A percentile compares a stretch with the other conserved stretches of the same genome.
phyloP scores from a whole-genome alignment of 2,797 vertebrate genomes.

The Nyctibius grandis region DNA sequence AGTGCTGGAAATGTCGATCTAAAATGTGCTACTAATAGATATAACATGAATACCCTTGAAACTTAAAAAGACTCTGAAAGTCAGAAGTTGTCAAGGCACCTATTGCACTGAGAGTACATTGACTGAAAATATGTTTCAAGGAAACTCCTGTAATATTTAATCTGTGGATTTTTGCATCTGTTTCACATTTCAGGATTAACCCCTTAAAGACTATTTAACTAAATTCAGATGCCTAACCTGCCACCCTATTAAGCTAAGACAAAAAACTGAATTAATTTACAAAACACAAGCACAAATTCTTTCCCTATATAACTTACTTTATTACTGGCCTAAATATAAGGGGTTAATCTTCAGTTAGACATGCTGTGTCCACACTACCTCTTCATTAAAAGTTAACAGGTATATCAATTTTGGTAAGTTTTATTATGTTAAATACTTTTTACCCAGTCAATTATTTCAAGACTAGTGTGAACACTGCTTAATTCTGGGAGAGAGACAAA shows the following conservation, averaged over 20 bases:
- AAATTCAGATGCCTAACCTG: slow-evolving; percentile 61
- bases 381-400: slow-evolving; percentile 71
- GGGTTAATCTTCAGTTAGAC: slow-evolving; percentile 80
- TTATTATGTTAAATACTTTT: slow-evolving; percentile 58
- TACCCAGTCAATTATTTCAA: slow-evolving; percentile 72
- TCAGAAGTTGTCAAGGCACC: slow-evolving; percentile 56
- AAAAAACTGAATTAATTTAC: slow-evolving; percentile 51
- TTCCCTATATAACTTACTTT: slow-evolving; percentile 31
- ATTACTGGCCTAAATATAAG: slow-evolving; percentile 68
- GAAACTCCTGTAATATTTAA: slow-evolving; percentile 55
- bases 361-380: slow-evolving; percentile 82
- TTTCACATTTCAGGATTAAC: slow-evolving; percentile 80
- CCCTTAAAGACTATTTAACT: slow-evolving; percentile 74
- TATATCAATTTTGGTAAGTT: slow-evolving; percentile 63
- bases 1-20: background rate
- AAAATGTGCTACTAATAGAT: background rate
- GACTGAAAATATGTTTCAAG: slow-evolving; percentile 12
- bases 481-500: slow-evolving; percentile 67
- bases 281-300: slow-evolving; percentile 50
- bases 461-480: slow-evolving; percentile 80
- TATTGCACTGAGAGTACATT: slow-evolving; percentile 47
- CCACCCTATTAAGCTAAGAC: slow-evolving; percentile 32
- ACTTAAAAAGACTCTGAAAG: slow-evolving; percentile 30
- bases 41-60: background rate
- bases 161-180: slow-evolving; percentile 82